A percentile compares a stretch with the other conserved stretches of the same genome.
phyloP scores from a whole-genome alignment of 2,113 vertebrate genomes.

The Psilopsiagon aurifrons region DNA sequence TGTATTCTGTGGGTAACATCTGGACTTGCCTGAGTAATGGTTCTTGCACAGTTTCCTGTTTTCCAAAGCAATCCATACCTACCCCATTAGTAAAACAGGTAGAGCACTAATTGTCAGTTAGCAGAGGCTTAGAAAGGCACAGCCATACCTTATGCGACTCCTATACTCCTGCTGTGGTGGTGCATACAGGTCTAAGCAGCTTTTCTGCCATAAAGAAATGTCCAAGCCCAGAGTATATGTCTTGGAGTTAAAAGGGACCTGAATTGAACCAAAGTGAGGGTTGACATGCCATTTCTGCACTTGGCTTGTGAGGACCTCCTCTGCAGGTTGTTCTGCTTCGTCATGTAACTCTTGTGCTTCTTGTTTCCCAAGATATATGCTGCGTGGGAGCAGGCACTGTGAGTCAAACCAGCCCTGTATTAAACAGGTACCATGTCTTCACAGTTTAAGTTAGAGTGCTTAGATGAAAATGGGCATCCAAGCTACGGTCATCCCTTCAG shows the following conservation, averaged over 20 bases:
- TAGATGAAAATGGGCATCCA: neutral
- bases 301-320: neutral
- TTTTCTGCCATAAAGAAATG: neutral
- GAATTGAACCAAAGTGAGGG: neutral
- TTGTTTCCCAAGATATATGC: neutral
- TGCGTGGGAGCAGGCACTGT: neutral
- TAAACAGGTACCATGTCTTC: neutral
- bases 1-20: neutral
- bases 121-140: neutral
- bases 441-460: neutral
- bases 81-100: neutral
- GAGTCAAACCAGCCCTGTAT: neutral
- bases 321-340: neutral
- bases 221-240: neutral
- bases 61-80: neutral
- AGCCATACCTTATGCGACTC: neutral
- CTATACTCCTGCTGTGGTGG: neutral
- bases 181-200: neutral
- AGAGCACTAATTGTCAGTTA: neutral
- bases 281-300: neutral
- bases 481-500: neutral
- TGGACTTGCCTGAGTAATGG: neutral
- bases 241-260: neutral
- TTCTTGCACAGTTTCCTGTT: neutral
- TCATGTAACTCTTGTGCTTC: neutral